Conservation (phyloP, 2,113 vertebrate species). For the Empidonax traillii region DNA sequence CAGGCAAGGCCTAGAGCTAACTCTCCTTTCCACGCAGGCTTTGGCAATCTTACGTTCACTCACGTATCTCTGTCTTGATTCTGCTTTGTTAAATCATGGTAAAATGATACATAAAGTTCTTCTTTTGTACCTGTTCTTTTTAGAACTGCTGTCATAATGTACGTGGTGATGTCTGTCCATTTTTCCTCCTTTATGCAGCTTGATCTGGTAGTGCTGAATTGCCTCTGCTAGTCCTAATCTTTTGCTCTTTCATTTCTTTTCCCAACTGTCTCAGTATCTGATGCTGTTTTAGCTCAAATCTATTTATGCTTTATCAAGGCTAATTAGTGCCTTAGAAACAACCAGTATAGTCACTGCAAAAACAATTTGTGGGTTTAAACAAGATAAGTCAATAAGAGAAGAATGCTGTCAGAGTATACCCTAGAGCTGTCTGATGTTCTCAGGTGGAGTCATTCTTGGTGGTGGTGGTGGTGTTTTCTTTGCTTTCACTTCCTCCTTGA, state of each 20-base stretch:
- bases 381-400: background rate
- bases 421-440: background rate
- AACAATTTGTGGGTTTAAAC: slow-evolving; percentile 25
- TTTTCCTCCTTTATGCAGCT: background rate
- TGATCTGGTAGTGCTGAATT: background rate
- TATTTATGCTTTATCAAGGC: background rate
- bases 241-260: background rate
- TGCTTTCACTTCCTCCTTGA: background rate
- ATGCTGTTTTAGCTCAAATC: background rate
- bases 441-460: background rate
- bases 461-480: background rate
- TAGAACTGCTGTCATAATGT: background rate
- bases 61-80: background rate
- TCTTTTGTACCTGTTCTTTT: background rate
- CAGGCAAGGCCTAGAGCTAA: background rate
- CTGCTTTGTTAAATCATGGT: background rate
- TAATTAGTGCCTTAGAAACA: slow-evolving; percentile 21
- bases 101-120: background rate
- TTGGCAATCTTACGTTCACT: background rate
- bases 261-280: background rate
- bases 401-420: background rate
- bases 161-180: background rate
- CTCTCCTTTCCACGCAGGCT: background rate
- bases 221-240: background rate
- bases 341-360: background rate